A percentile compares a stretch with the other conserved stretches of the same genome.
phyloP scores from a whole-genome alignment of 2,888 invertebrate species.

The Lasioglossum malachurum region DNA sequence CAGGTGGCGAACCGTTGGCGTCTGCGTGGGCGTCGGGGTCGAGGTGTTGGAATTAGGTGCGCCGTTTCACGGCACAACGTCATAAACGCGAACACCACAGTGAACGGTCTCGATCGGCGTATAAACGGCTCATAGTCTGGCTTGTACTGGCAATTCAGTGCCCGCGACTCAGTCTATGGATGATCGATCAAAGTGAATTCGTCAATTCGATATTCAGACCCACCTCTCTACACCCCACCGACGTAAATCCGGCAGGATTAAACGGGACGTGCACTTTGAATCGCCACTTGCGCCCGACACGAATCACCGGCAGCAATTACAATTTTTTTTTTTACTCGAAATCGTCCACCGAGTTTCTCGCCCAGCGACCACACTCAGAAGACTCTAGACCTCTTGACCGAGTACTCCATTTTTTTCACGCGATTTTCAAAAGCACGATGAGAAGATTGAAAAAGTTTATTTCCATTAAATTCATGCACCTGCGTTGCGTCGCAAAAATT shows the following conservation, averaged over 20 bases:
- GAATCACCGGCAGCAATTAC: background rate
- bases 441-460: too few relatives aligned
- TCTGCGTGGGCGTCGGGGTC: background rate
- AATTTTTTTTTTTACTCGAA: background rate
- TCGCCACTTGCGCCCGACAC: background rate
- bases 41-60: slow-evolving; percentile 10
- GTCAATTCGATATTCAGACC: slow-evolving; percentile 26
- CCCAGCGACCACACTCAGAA: background rate
- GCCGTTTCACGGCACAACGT: slow-evolving; percentile 40
- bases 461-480: too few relatives aligned
- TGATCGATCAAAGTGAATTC: slow-evolving; percentile 47
- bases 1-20: slow-evolving; percentile 37
- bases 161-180: slow-evolving; percentile 20
- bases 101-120: slow-evolving; percentile 17
- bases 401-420: background rate
- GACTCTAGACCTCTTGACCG: background rate
- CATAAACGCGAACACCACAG: slow-evolving; percentile 49
- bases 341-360: background rate
- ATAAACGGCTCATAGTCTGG: slow-evolving; percentile 38
- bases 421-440: too few relatives aligned
- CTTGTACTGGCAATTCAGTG: slow-evolving; percentile 29
- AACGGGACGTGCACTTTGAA: slow-evolving; percentile 11
- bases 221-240: background rate
- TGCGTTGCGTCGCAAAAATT: too few relatives aligned
- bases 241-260: slow-evolving; percentile 33